A percentile compares a stretch with the other conserved stretches of the same genome.
Conservation (phyloP, 2,113 vertebrate genomes). For the Falcunculus frontatus region DNA sequence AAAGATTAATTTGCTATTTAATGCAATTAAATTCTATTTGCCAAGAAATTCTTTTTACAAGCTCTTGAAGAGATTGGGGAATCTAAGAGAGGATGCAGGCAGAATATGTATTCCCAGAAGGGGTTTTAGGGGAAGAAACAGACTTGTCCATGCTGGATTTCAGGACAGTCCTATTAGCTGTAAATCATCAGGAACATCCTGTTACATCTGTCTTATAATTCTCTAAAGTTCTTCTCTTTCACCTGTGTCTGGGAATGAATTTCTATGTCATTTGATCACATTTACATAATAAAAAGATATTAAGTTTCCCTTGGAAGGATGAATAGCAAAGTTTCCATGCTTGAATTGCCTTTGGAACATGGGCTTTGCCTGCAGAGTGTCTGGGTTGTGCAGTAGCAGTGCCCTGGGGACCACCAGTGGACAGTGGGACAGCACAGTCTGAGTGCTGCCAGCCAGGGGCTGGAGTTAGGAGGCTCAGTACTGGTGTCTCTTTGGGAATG, state of each 20-base stretch:
- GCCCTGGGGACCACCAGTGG: background rate
- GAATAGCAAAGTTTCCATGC: background rate
- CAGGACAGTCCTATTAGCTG: background rate
- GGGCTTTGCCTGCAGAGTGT: background rate
- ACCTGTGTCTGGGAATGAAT: background rate
- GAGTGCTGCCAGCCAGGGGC: background rate
- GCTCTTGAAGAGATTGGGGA: constrained; percentile 24
- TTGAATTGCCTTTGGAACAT: background rate
- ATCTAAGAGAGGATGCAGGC: background rate
- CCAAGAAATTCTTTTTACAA: constrained; percentile 5
- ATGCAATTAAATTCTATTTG: constrained; percentile 66
- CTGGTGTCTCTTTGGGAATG: background rate
- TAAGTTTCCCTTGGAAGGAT: background rate
- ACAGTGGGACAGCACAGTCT: background rate
- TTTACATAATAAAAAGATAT: background rate
- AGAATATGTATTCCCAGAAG: constrained; percentile 23
- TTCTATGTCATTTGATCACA: background rate
- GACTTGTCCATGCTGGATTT: background rate
- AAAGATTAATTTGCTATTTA: constrained; percentile 62
- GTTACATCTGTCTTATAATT: background rate
- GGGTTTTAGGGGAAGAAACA: background rate
- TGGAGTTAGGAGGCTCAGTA: background rate
- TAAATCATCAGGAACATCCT: background rate
- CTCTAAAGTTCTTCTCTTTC: background rate
- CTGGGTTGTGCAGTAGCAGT: fast-evolving